A percentile compares a stretch with the other conserved stretches of the same genome.
phyloP scores from a whole-genome alignment of 2,797 vertebrate genomes.

The Liasis olivaceus region DNA sequence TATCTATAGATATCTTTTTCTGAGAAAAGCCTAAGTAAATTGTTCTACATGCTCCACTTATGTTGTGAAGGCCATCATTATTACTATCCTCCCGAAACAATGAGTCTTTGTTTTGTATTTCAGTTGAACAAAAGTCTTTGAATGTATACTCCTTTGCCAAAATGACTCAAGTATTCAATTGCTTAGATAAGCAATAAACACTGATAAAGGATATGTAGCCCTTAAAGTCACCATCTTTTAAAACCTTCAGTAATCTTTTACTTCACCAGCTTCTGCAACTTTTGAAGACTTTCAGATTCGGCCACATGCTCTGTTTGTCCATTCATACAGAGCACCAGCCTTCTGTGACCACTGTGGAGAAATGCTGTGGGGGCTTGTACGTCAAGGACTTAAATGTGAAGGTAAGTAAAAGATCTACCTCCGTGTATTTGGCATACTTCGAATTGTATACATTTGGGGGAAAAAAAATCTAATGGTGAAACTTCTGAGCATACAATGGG shows the following conservation, averaged over 20 bases:
- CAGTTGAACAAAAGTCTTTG: constrained; percentile 2
- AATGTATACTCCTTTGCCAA: not conserved
- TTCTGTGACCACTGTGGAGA: constrained; percentile 98
- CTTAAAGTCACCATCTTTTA: not conserved
- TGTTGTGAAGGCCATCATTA: not conserved
- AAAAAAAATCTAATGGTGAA: not conserved
- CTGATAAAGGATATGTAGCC: not conserved
- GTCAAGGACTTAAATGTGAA: constrained; percentile 98
- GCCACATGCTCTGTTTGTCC: constrained; percentile 92
- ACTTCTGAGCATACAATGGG: not conserved
- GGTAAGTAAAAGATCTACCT: constrained; percentile 72
- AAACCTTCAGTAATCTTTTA: constrained; percentile 1
- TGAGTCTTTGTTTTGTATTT: constrained; percentile 13
- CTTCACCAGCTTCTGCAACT: constrained; percentile 87
- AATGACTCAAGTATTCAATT: constrained; percentile 11
- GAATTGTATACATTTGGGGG: not conserved
- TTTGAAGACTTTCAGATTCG: constrained; percentile 98
- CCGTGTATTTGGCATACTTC: constrained; percentile 1
- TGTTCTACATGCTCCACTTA: not conserved
- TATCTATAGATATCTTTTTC: too few relatives aligned
- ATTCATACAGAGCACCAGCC: constrained; percentile 92
- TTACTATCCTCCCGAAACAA: not conserved
- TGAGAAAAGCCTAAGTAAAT: not conserved
- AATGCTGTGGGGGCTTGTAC: constrained; percentile 96
- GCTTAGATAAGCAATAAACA: not conserved